These are phyloP conservation scores for Emesis russula DNA, from an alignment of 2,888 invertebrate genomes.

Conservation along the genomic window DNA sequence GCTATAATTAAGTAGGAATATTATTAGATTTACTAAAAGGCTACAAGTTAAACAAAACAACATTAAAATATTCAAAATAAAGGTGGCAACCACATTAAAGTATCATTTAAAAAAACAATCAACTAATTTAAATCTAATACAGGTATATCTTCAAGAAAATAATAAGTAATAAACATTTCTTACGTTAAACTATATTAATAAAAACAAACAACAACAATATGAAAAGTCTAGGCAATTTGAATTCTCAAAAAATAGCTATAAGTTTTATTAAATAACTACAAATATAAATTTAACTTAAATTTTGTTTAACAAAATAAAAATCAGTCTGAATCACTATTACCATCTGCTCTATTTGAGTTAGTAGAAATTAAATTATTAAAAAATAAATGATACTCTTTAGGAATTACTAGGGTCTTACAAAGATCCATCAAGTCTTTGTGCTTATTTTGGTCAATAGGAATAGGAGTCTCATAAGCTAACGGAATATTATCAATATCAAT, in stretches of 20 bases:
- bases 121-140: neutral
- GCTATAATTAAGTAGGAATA: neutral
- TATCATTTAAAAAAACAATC: neutral
- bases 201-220: constrained; percentile 6
- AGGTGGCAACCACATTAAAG: no score
- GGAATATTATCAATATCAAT: neutral
- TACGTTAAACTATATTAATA: neutral
- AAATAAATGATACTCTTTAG: constrained; percentile 42
- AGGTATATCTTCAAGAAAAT: no score
- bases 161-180: neutral
- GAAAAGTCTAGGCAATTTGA: neutral
- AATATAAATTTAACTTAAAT: neutral
- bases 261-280: neutral
- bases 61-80: no score
- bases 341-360: constrained; percentile 10
- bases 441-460: constrained; percentile 48
- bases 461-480: constrained; percentile 32
- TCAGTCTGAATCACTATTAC: neutral
- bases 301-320: neutral
- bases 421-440: constrained; percentile 47
- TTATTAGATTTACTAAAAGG: neutral
- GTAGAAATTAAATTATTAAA: neutral
- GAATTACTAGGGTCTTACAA: constrained; percentile 38
- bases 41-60: neutral
- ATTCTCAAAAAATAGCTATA: constrained; percentile 15